Conservation (phyloP, 2,797 vertebrate genomes). For the Oryzias sinensis region DNA sequence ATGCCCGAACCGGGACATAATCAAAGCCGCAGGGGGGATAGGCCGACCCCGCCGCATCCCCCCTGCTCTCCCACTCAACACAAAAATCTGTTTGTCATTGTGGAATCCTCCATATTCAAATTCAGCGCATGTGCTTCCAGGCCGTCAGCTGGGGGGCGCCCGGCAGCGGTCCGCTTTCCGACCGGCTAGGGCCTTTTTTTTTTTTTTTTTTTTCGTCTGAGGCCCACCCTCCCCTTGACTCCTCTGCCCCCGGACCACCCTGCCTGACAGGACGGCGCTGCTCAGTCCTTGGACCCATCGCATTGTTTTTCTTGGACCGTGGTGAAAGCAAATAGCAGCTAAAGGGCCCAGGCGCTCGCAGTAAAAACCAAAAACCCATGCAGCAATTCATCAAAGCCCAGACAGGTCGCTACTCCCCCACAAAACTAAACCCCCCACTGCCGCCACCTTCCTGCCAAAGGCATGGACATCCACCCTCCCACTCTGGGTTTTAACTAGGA, state of each 20-base stretch:
- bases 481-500: conserved; percentile 94
- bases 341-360: conserved; percentile 87
- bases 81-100: conserved; percentile 48
- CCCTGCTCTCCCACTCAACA: conserved; percentile 14
- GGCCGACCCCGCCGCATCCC: conserved; percentile 32
- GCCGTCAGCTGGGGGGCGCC: conserved; percentile 45
- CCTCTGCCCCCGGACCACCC: conserved; percentile 87
- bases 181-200: conserved; percentile 50
- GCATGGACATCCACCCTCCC: conserved; percentile 81
- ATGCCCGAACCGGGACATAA: conserved; percentile 70
- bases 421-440: conserved; percentile 75
- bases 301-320: conserved; percentile 96
- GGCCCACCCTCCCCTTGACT: conserved; percentile 53
- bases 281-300: conserved; percentile 87
- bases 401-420: conserved; percentile 82
- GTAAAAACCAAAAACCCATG: conserved; percentile 90
- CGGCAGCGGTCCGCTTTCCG: conserved; percentile 49
- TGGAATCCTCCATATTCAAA: conserved; percentile 49
- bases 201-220: conserved; percentile 34
- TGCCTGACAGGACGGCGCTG: conserved; percentile 87
- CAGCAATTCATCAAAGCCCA: conserved; percentile 94
- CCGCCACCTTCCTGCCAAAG: conserved; percentile 80
- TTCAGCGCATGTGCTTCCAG: conserved; percentile 53
- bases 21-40: conserved; percentile 65
- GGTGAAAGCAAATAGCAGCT: conserved; percentile 96